Evolutionary conservation across 2,797 vertebrate genomes (phyloP), one percentile per base, ranked within the genome.

Genomic region (Anguilla anguilla): DNA sequence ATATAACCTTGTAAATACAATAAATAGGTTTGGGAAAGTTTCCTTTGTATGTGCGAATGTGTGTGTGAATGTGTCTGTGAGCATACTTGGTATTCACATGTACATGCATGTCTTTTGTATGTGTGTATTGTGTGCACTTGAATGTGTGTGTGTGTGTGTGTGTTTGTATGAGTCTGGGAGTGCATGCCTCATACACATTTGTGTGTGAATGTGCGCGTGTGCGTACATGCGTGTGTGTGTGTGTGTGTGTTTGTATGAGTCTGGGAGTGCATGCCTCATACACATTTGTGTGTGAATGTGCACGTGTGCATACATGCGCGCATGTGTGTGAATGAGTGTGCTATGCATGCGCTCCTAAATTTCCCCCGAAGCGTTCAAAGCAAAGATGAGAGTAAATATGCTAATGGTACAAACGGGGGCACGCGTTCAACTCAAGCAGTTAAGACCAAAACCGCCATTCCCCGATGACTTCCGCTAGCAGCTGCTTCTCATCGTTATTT

Each of bases 401-500:
- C 15, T 57, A 84, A 84, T 55, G 51, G 43, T 28, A 55, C 83
- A 25, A 59, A 84, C 19, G 51, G 51, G 82, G 83, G 13, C 51
- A 28, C 4, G 57, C 51, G 28, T 17, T 55, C 51, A 17, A 22
- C 83, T 59, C 13, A 46, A 55, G 11, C 51, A 59, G 53, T 49
- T 6, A 31, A 84, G 59, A 15, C 10, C 51, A 19, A 35, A 53
- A 7, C 28, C n/a, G 53, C 15, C n/a, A 31, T 35, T 35, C 83
- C 43, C 93, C 90, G 91, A 7, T 90, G 91, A 90, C 91, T 85
- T 89, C 92, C 90, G 51, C 67, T 64, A 91, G 92, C 94, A 91
- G 92, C 92, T 90, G 93, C 90, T 90, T 86, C 88, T 91, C 89
- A 90, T 92, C 74, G 91, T 22, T 69, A 46, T 25, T 85, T 43